These are phyloP conservation scores for Acrocyrtus sp. DNA, from an alignment of 2,888 invertebrate genomes.

Conservation along the genomic window DNA sequence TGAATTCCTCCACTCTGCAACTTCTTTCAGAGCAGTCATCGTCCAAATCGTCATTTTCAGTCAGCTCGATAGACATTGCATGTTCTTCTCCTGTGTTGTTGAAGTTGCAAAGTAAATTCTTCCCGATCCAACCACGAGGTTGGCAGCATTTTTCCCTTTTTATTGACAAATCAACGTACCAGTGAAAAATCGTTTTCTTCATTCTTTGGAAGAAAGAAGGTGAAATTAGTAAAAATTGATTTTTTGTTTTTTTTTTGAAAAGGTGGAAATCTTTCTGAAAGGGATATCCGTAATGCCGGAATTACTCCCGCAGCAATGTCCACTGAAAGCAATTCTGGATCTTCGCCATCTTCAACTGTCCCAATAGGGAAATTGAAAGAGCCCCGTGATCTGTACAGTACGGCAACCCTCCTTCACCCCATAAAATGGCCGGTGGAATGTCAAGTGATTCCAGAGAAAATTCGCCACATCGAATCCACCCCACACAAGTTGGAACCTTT, in stretches of 20 bases:
- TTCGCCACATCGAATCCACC: slow-evolving; percentile 80
- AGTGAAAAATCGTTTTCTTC: background rate
- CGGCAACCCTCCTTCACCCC: slow-evolving; percentile 80
- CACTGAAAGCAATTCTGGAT: slow-evolving; percentile 72
- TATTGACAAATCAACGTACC: slow-evolving; percentile 39
- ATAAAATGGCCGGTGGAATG: slow-evolving; percentile 91
- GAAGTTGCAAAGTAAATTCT: slow-evolving; percentile 63
- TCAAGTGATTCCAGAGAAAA: slow-evolving; percentile 85
- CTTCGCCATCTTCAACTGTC: slow-evolving; percentile 63
- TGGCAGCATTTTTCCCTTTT: slow-evolving; percentile 16
- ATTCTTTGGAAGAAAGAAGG: slow-evolving; percentile 19
- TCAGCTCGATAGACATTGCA: no score
- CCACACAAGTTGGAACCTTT: slow-evolving; percentile 83
- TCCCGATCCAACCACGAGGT: slow-evolving; percentile 62
- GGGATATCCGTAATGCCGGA: slow-evolving; percentile 38
- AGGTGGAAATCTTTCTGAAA: slow-evolving; percentile 18
- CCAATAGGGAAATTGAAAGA: slow-evolving; percentile 76
- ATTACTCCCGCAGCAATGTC: slow-evolving; percentile 16
- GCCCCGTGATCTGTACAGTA: slow-evolving; percentile 77
- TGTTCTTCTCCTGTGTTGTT: slow-evolving; percentile 43
- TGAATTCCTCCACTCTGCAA: no score
- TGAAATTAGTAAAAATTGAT: slow-evolving; percentile 19
- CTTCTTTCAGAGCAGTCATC: no score
- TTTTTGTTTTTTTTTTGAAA: slow-evolving; percentile 7
- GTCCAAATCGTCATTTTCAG: no score